phyloP scores from a whole-genome alignment of 2,113 vertebrate genomes.

The Rhombomys opimus region DNA sequence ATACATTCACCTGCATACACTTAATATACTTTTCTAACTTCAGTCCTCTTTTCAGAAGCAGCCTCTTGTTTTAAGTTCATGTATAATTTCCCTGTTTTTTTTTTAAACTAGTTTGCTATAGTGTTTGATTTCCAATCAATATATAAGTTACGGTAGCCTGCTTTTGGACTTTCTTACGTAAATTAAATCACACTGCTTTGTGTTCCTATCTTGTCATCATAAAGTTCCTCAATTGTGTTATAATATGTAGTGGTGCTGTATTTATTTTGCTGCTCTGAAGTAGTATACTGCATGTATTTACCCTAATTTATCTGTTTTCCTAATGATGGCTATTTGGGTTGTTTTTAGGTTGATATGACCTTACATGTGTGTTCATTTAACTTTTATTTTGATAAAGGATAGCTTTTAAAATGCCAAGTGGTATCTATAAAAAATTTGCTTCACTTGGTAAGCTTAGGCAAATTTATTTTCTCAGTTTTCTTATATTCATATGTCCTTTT shows the following conservation, averaged over 20 bases:
- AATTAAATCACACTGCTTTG: neutral
- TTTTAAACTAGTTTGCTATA: neutral
- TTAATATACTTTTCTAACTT: neutral
- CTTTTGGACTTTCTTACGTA: conserved; percentile 7
- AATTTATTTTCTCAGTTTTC: conserved; percentile 44
- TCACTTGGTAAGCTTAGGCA: neutral
- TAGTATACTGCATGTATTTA: conserved; percentile 34
- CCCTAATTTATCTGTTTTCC: neutral
- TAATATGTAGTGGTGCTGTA: neutral
- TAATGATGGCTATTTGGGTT: neutral
- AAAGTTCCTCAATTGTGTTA: conserved; percentile 20
- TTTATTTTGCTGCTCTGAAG: conserved; percentile 21
- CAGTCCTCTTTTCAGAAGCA: neutral
- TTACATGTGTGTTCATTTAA: conserved; percentile 45
- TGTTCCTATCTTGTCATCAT: conserved; percentile 27
- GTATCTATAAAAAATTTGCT: neutral
- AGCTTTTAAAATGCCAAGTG: neutral
- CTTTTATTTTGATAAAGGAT: neutral
- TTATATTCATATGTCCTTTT: conserved; percentile 35
- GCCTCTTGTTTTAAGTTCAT: conserved; percentile 16
- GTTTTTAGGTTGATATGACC: neutral
- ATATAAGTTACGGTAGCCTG: neutral
- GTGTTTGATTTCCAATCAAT: conserved; percentile 35
- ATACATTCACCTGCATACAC: conserved; percentile 2
- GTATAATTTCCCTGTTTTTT: conserved; percentile 15